These are phyloP conservation scores for Climacteris rufus DNA, from an alignment of 2,113 vertebrate species.

Conservation along the genomic window DNA sequence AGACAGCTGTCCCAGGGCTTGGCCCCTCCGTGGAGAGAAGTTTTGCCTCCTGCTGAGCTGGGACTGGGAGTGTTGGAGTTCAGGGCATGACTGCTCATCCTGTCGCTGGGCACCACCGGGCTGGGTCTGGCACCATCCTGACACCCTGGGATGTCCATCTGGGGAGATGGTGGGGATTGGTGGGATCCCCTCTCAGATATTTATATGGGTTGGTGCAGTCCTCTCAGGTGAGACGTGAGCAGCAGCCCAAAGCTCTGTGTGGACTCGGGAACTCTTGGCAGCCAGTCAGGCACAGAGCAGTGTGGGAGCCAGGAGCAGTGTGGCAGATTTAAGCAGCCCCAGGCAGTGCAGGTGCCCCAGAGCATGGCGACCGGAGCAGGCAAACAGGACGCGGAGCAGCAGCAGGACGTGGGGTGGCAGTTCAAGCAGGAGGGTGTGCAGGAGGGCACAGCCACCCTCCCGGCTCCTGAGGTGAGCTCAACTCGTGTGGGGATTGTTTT, in stretches of 20 bases:
- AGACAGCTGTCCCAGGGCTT: neutral
- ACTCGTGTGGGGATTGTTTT: neutral
- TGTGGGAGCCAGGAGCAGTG: neutral
- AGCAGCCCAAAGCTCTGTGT: neutral
- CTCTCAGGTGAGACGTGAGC: neutral
- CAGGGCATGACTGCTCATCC: neutral
- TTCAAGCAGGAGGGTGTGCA: neutral
- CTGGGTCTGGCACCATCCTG: neutral
- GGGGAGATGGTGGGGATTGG: neutral
- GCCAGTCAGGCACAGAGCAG: neutral
- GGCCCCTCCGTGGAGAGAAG: neutral
- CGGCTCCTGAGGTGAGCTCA: neutral
- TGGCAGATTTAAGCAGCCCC: rapidly evolving
- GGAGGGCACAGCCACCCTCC: neutral
- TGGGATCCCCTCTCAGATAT: neutral
- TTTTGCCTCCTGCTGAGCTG: neutral
- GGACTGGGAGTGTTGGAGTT: neutral
- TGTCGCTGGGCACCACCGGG: rapidly evolving
- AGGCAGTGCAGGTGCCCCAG: neutral
- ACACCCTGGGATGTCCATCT: too few relatives aligned
- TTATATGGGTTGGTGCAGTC: neutral
- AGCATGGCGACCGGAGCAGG: neutral
- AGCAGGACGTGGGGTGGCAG: neutral
- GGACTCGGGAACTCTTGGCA: neutral
- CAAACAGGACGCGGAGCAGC: neutral